Evolutionary conservation across 1,140 invertebrate species (phyloP).

Genomic region (Glossosoma conforme): DNA sequence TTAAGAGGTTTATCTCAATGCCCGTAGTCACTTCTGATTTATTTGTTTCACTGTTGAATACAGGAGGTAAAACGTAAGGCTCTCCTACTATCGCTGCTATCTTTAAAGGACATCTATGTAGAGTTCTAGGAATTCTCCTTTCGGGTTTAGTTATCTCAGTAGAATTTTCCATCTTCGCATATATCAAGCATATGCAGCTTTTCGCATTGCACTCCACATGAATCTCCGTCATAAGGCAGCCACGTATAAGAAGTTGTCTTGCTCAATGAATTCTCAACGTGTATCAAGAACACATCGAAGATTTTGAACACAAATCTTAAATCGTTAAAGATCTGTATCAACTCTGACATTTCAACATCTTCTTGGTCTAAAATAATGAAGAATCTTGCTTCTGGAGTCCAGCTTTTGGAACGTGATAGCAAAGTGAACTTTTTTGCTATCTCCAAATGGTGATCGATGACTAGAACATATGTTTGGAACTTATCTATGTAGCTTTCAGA

Average conservation of each 20-base stretch:
- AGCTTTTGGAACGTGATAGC: constrained; percentile 3
- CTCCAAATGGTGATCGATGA: constrained; percentile 4
- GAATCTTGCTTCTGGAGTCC: constrained; percentile 16
- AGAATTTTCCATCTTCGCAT: neutral
- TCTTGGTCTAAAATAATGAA: constrained; percentile 8
- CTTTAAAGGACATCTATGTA: constrained; percentile 13
- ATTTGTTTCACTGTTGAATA: neutral
- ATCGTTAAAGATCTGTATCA: constrained; percentile 17
- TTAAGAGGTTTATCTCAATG: constrained; percentile 13
- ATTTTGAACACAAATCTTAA: constrained; percentile 7
- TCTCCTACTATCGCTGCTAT: constrained; percentile 4
- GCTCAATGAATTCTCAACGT: neutral
- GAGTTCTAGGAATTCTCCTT: constrained; percentile 4
- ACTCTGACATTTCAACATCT: neutral
- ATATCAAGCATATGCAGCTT: constrained; percentile 5
- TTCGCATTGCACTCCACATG: constrained; percentile 6
- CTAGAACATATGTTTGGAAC: too few species aligned
- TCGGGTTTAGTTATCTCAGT: neutral
- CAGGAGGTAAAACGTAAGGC: constrained; percentile 11
- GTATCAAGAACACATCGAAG: constrained; percentile 11
- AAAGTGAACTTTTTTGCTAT: constrained; percentile 4
- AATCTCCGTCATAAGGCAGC: constrained; percentile 8
- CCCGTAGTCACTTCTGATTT: constrained; percentile 2
- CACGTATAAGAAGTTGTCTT: constrained; percentile 8
- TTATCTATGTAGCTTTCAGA: constrained; percentile 4